A percentile compares a stretch with the other conserved stretches of the same genome.
These are phyloP conservation scores for Phaethon lepturus DNA, from an alignment of 2,113 vertebrate species.

Conservation along the genomic window DNA sequence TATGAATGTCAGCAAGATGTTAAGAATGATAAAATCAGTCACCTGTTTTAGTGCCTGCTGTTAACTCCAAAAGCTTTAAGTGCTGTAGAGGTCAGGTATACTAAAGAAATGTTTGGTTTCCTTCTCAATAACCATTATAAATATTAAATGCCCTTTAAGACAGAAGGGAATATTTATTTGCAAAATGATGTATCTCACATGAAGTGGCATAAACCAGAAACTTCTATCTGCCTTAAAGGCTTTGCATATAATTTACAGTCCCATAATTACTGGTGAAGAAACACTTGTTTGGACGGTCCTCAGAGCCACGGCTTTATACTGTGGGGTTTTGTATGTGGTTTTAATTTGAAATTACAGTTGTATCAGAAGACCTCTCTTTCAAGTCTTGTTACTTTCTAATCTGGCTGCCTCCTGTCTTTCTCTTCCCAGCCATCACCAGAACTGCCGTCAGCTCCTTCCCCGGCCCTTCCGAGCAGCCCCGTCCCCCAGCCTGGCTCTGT, in stretches of 20 bases:
- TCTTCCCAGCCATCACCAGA: neutral
- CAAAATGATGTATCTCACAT: neutral
- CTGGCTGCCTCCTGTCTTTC: neutral
- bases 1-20: neutral
- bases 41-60: neutral
- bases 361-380: neutral
- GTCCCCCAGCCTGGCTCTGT: fast-evolving
- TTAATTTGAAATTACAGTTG: neutral
- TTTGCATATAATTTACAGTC: neutral
- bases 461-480: fast-evolving
- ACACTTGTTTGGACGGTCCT: neutral
- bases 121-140: neutral
- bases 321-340: neutral
- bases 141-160: neutral
- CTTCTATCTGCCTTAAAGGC: neutral
- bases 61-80: neutral
- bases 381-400: neutral
- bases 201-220: neutral
- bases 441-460: neutral
- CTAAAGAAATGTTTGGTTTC: neutral
- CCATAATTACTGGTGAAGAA: neutral
- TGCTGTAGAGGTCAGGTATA: neutral
- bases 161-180: neutral
- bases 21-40: neutral
- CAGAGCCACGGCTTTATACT: neutral